Evolutionary conservation across 2,888 invertebrate genomes (phyloP).

Genomic region (Nesidiocoris tenuis): DNA sequence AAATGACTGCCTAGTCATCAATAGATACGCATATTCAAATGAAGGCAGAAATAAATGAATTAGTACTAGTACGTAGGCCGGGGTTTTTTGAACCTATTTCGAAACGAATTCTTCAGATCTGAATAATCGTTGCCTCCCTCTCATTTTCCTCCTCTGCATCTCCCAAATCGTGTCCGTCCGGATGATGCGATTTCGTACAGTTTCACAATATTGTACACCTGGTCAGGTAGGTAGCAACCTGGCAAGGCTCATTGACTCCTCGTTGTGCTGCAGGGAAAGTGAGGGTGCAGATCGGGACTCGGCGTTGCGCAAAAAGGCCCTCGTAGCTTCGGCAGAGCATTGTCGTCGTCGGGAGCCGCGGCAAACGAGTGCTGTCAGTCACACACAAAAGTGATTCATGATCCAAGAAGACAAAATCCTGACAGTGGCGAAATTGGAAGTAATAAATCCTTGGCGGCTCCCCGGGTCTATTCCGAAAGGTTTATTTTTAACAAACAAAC

Average conservation of each 20-base stretch:
- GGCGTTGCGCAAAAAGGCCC: neutral
- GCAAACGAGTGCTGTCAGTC: slow-evolving; percentile 39
- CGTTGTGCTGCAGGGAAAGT: neutral
- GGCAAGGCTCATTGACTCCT: neutral
- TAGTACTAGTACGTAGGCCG: no score
- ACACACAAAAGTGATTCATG: slow-evolving; percentile 41
- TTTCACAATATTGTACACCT: no score
- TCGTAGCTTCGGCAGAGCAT: slow-evolving; percentile 1
- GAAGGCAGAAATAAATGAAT: no score
- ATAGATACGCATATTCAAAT: no score
- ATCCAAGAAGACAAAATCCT: slow-evolving; percentile 26
- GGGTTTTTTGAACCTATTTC: no score
- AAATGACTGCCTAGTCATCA: no score
- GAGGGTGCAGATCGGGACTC: neutral
- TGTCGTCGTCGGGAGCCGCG: slow-evolving; percentile 11
- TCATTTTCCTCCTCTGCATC: no score
- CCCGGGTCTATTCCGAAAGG: slow-evolving; percentile 39
- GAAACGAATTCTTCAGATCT: no score
- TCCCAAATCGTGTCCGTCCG: no score
- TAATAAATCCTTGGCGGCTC: slow-evolving; percentile 25
- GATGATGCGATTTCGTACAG: no score
- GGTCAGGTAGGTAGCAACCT: neutral
- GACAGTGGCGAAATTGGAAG: slow-evolving; percentile 40
- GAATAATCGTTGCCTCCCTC: no score
- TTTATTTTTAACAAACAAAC: slow-evolving; percentile 42